These are phyloP conservation scores for Formica exsecta DNA, from an alignment of 1,140 invertebrate species.

Conservation along the genomic window DNA sequence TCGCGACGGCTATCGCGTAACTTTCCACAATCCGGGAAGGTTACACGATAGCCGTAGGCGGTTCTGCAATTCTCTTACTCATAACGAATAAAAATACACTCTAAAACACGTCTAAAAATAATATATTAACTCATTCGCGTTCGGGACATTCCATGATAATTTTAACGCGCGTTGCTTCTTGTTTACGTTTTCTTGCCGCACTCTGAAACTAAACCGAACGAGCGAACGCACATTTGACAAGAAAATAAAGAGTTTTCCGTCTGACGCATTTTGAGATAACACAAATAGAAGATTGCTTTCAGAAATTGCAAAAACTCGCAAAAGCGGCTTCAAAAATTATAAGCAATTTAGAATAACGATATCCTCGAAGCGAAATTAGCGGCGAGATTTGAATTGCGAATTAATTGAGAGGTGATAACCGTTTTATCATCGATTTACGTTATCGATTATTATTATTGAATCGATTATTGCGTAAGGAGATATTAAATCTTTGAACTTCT, in stretches of 20 bases:
- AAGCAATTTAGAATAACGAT: constrained; percentile 47
- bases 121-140: constrained; percentile 22
- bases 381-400: constrained; percentile 30
- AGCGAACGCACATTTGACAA: constrained; percentile 8
- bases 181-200: constrained; percentile 30
- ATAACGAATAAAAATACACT: constrained; percentile 26
- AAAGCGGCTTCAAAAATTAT: constrained; percentile 1
- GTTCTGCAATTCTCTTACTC: constrained; percentile 5
- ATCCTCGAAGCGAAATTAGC: constrained; percentile 22
- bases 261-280: not conserved
- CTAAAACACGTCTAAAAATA: constrained; percentile 10
- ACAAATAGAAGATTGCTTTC: not conserved
- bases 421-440: constrained; percentile 23
- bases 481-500: constrained; percentile 10
- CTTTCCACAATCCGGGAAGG: constrained; percentile 47
- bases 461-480: constrained; percentile 35
- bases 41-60: constrained; percentile 72
- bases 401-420: constrained; percentile 14
- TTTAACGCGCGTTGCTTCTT: constrained; percentile 48
- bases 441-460: constrained; percentile 60
- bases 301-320: not conserved
- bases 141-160: constrained; percentile 27
- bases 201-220: not conserved
- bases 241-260: constrained; percentile 11
- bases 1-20: constrained; percentile 73